Base-by-base conservation (phyloP, 2,888 invertebrate genomes). In the Lydus trimaculatus region DNA sequence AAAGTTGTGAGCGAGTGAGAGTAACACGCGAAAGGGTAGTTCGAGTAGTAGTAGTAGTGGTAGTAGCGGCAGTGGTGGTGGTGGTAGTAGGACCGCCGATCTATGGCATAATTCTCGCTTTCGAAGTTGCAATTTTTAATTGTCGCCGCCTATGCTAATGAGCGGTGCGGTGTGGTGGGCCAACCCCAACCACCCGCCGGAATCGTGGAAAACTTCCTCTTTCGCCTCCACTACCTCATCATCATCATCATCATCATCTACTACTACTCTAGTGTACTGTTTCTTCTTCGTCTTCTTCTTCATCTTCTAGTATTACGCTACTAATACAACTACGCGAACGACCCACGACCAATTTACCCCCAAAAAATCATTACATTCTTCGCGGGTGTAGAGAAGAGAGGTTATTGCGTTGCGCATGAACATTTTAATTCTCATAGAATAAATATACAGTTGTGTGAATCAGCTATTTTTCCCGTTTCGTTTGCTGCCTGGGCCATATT, bases 281-380 rank as follows among this genome's bases (percentile, higher is more conserved):
- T 28, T 2, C 28, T 28, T 2, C 7, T 17, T n/a, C n/a, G 7
- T 43, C n/a, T n/a, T 2, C 3, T 17, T 43, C 13, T n/a, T n/a
- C 15, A 1, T 39, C 5, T 15, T 15, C 15, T 39, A 39, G 2
- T 39, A 39, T 4, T 13, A 39, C 15, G 5, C 13, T 17, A n/a
- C 43, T 7, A 43, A n/a, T 43, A 43, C n/a, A 8, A 43, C 43
- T 43, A 43, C 17, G 31, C 77, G 5, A 43, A 63, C 72, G 76
- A 71, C 43, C 43, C 43, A 43, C 43, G 43, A 43, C 82, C 81
- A 91, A 91, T 91, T 91, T 91, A 90, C 91, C 91, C 91, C 91
- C 92, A 92, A 92, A 92, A 92, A 92, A 92, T 92, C 92, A 92
- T 92, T 92, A 92, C 91, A 91, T 91, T 87, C 88, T 88, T 88